Evolutionary conservation across 2,888 invertebrate species (phyloP), one percentile per base, ranked within the genome.

Genomic region (Drosophila kanekoi): DNA sequence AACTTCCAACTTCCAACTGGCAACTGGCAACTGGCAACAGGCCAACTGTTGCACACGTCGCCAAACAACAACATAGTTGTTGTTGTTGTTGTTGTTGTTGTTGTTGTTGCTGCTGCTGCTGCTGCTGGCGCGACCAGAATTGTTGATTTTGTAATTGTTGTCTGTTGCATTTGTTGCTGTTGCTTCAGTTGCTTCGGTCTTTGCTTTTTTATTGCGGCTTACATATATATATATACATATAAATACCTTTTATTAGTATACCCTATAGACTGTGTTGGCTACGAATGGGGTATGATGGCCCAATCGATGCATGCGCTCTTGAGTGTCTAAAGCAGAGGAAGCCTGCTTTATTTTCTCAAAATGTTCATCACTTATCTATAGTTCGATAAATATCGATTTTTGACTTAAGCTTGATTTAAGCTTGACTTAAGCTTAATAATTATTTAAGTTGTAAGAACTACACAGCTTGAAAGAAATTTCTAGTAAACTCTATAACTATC

Each of bases 131-230:
- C 60, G 87, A 81, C 87, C 81, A 82, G 85, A 83, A 83, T 83
- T 61, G 85, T 71, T 81, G 79, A 81, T 87, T 84, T 84, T 81
- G 84, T 81, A 84, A 84, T 84, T 81, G 79, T 72, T 69, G 85
- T 64, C 67, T 76, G 80, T 73, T 80, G 84, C 81, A 66, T 72
- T 62, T 75, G 76, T 53, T 79, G 66, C 58, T 65, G 54, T 32
- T 58, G 51, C 49, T 67, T 35, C 52, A 37, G 37, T 53, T 66
- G 45, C 62, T 11, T 61, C 62, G 62, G 62, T 61, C 20, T 32
- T 20, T 32, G 45, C 62, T 44, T 45, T 44, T 45, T 23, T 71
- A 38, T 51, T 61, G 61, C 38, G 61, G 61, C 47, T 40, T 61
- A 16, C 45, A 16, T 41, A 2, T 32, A 9, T 16, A 11, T 2